phyloP scores from a whole-genome alignment of 1,140 invertebrate species.

The Caerostris extrusa region DNA sequence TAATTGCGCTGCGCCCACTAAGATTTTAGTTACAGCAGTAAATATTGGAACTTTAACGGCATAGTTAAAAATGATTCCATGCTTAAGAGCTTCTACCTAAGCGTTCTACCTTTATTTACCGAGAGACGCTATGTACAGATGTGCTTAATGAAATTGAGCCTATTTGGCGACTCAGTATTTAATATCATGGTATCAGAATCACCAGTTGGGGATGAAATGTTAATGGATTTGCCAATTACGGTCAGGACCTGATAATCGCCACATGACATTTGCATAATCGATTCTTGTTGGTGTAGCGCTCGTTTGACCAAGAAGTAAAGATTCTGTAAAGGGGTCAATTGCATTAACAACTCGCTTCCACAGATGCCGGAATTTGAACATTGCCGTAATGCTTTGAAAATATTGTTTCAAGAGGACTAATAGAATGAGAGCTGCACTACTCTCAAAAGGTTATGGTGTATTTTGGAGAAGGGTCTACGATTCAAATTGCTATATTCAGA shows the following conservation, averaged over 20 bases:
- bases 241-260: conserved; percentile 59
- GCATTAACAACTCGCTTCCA: not conserved
- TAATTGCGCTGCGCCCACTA: not conserved
- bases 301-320: conserved; percentile 8
- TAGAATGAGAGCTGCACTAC: too few species aligned
- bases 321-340: not conserved
- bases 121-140: not conserved
- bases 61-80: conserved; percentile 13
- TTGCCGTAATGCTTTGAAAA: too few species aligned
- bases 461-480: too few species aligned
- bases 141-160: conserved; percentile 3
- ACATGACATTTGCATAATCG: conserved; percentile 26
- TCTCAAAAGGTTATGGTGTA: too few species aligned
- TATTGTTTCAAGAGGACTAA: too few species aligned
- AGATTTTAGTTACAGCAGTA: conserved; percentile 4
- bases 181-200: conserved; percentile 6
- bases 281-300: not conserved
- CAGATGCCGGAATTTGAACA: not conserved
- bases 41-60: conserved; percentile 17
- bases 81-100: not conserved
- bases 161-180: conserved; percentile 36
- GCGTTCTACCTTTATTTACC: not conserved
- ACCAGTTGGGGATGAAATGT: conserved; percentile 59
- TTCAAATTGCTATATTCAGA: too few species aligned
- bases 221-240: conserved; percentile 73